Percentiles rank a stretch among this genome's conserved stretches.
Conservation (phyloP, 2,888 invertebrate genomes). For the Operophtera brumata region DNA sequence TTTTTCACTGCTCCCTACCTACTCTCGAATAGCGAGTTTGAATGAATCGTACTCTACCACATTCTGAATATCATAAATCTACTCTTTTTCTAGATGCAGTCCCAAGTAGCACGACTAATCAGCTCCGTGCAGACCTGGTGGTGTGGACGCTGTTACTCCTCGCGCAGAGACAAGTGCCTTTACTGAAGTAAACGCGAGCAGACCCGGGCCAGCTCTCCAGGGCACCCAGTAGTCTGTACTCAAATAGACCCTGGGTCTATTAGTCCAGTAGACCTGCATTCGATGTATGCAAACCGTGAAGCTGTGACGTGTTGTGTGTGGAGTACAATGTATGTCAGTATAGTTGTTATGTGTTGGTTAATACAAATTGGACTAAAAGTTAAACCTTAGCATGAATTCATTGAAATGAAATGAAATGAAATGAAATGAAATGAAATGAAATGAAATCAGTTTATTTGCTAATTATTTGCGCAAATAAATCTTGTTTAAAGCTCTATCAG, state of each 20-base stretch:
- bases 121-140: constrained; percentile 43
- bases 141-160: constrained; percentile 59
- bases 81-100: constrained; percentile 57
- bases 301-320: background rate
- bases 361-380: background rate
- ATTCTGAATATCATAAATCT: background rate
- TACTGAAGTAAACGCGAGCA: constrained; percentile 25
- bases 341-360: background rate
- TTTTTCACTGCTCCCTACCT: no score
- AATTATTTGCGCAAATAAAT: no score
- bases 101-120: constrained; percentile 49
- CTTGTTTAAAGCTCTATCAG: no score
- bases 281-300: background rate
- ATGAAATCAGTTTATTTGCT: no score
- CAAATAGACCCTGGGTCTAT: no score
- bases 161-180: constrained; percentile 64
- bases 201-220: background rate
- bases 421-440: no score
- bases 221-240: background rate
- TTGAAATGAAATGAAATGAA: no score
- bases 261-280: background rate
- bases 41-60: no score
- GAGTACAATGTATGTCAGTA: background rate
- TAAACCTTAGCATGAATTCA: background rate
- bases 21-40: no score